Percentiles rank a stretch among this genome's conserved stretches.
Conservation (phyloP, 2,113 vertebrate species). For the Suncus etruscus region DNA sequence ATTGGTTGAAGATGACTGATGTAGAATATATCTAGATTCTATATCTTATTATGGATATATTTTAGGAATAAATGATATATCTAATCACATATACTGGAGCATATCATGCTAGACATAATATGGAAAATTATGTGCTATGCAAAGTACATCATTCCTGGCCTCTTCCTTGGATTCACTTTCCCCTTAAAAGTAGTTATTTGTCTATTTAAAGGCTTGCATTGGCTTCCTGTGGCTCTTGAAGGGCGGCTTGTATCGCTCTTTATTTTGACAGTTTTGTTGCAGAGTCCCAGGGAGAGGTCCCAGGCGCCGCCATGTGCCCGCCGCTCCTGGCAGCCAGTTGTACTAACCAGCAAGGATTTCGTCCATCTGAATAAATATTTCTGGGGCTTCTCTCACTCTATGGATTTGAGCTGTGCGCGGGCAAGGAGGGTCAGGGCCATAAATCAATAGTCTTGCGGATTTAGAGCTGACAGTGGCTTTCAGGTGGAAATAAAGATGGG, state of each 20-base stretch:
- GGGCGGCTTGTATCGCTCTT: constrained; percentile 28
- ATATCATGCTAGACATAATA: neutral
- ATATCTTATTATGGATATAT: neutral
- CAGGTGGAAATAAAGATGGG: constrained; percentile 10
- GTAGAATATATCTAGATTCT: neutral
- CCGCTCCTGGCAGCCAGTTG: constrained; percentile 8
- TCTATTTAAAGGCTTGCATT: neutral
- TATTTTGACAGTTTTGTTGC: constrained; percentile 65
- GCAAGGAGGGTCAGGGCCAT: constrained; percentile 38
- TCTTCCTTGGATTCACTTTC: neutral
- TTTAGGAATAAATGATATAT: neutral
- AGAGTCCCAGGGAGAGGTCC: neutral
- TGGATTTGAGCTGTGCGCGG: constrained; percentile 52
- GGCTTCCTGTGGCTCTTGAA: neutral
- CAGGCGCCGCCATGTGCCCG: constrained; percentile 26
- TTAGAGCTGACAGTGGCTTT: constrained; percentile 53
- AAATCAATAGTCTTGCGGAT: constrained; percentile 64
- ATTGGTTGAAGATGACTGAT: neutral
- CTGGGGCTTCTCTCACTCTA: constrained; percentile 13
- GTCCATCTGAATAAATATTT: constrained; percentile 75
- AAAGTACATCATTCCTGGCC: neutral
- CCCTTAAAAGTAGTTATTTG: neutral
- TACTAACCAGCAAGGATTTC: constrained; percentile 57
- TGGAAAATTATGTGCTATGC: neutral
- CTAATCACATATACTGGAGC: neutral